Conservation (phyloP, 2,888 invertebrate genomes). For the Folsomia manolachei region DNA sequence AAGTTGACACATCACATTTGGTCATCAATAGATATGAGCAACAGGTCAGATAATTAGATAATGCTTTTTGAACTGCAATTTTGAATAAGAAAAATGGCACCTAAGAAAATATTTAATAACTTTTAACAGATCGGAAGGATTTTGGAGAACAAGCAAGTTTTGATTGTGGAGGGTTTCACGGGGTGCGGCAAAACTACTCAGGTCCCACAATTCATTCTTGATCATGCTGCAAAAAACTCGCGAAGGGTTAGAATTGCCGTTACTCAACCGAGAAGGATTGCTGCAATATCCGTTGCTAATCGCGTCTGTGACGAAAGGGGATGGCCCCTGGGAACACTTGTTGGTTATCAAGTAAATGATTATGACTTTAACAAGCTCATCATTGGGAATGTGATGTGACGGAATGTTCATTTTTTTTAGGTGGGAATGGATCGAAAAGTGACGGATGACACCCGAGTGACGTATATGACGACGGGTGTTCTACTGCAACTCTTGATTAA, state of each 20-base stretch:
- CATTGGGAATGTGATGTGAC: background rate
- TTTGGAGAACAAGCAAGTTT: conserved; percentile 68
- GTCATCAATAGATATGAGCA: conserved; percentile 48
- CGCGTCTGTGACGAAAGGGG: conserved; percentile 78
- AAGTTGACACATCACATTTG: conserved; percentile 52
- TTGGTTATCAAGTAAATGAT: conserved; percentile 79
- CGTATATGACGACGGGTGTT: conserved; percentile 86
- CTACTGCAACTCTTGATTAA: conserved; percentile 74
- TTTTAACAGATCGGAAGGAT: conserved; percentile 59
- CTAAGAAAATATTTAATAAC: conserved; percentile 16
- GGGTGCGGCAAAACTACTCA: conserved; percentile 58
- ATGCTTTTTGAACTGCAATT: background rate
- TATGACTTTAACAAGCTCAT: background rate
- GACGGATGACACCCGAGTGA: conserved; percentile 67
- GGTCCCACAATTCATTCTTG: conserved; percentile 90
- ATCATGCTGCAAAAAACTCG: conserved; percentile 65
- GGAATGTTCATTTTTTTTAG: conserved; percentile 27
- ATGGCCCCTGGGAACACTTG: conserved; percentile 76
- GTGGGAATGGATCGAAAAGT: conserved; percentile 43
- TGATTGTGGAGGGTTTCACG: conserved; percentile 86
- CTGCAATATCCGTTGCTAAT: conserved; percentile 83
- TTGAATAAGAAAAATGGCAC: background rate
- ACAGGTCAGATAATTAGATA: conserved; percentile 29
- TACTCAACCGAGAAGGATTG: conserved; percentile 90
- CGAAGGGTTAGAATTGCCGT: conserved; percentile 73